Conservation (phyloP, 2,888 invertebrate genomes). For the Drosophila niveifrons region DNA sequence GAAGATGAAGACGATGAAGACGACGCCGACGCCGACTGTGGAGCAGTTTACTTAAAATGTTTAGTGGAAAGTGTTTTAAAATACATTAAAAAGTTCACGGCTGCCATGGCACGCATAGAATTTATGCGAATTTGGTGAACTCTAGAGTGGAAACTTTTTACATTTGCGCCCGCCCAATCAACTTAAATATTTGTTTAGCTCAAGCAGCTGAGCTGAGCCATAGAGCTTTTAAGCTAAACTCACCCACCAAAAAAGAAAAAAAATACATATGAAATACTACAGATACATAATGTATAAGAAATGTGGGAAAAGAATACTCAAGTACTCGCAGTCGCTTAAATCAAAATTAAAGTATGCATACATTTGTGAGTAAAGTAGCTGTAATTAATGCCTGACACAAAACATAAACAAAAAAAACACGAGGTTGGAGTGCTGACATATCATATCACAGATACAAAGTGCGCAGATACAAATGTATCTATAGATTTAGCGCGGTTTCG, state of each 20-base stretch:
- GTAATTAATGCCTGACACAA: constrained; percentile 48
- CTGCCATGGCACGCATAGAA: constrained; percentile 81
- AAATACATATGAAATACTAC: constrained; percentile 5
- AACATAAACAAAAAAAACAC: too few relatives aligned
- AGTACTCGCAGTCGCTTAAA: not conserved
- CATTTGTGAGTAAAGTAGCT: constrained; percentile 14
- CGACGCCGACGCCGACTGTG: constrained; percentile 31
- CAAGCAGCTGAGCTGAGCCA: constrained; percentile 61
- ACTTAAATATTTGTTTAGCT: constrained; percentile 79
- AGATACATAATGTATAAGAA: not conserved
- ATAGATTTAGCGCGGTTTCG: constrained; percentile 31
- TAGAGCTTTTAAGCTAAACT: constrained; percentile 59
- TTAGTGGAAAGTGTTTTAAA: constrained; percentile 83
- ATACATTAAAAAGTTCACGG: constrained; percentile 82
- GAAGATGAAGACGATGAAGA: constrained; percentile 15
- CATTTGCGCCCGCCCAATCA: constrained; percentile 76
- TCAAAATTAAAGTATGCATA: not conserved
- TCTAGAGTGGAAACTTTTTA: constrained; percentile 78
- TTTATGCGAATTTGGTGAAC: constrained; percentile 81
- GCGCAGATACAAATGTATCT: constrained; percentile 4
- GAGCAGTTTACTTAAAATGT: constrained; percentile 79
- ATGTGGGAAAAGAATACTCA: not conserved
- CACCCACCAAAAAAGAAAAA: constrained; percentile 2
- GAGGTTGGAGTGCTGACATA: not conserved
- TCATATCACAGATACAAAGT: constrained; percentile 13